phyloP scores from a whole-genome alignment of 1,140 invertebrate species.

The Hylaeus volcanicus region DNA sequence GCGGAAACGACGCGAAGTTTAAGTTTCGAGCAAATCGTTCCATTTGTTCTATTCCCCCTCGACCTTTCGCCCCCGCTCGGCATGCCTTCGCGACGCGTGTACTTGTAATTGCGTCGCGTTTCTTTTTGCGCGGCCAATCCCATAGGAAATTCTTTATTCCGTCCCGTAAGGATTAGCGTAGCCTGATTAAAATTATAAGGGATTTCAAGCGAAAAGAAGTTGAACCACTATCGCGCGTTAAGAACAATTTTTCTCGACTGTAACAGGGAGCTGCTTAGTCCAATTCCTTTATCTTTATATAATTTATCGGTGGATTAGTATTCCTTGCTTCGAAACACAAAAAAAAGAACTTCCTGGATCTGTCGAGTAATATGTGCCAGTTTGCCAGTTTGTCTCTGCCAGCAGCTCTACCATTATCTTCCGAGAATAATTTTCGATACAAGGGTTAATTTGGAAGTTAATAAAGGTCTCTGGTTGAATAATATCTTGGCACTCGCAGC shows the following conservation, averaged over 20 bases:
- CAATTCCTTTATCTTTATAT: no score
- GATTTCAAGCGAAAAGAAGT: no score
- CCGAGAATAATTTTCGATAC: constrained; percentile 50
- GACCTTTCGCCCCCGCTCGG: neutral
- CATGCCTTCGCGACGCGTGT: neutral
- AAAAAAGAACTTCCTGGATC: no score
- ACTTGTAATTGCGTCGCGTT: neutral
- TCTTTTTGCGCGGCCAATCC: no score
- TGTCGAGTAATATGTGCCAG: no score
- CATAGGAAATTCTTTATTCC: no score
- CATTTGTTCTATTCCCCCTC: constrained; percentile 23
- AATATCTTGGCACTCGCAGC: constrained; percentile 40
- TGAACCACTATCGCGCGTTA: no score
- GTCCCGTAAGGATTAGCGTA: neutral
- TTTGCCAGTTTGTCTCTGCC: neutral
- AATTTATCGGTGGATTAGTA: no score
- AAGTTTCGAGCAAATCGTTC: constrained; percentile 47
- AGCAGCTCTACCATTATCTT: constrained; percentile 17
- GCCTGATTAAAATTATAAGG: no score
- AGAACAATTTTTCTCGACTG: no score
- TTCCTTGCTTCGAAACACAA: no score
- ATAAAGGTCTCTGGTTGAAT: constrained; percentile 39
- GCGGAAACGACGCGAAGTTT: constrained; percentile 38
- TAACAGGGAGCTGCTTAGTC: no score
- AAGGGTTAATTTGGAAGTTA: constrained; percentile 47